Evolutionary conservation across 1,140 invertebrate species (phyloP), one percentile per base, ranked within the genome.

Genomic region (Homarus americanus): DNA sequence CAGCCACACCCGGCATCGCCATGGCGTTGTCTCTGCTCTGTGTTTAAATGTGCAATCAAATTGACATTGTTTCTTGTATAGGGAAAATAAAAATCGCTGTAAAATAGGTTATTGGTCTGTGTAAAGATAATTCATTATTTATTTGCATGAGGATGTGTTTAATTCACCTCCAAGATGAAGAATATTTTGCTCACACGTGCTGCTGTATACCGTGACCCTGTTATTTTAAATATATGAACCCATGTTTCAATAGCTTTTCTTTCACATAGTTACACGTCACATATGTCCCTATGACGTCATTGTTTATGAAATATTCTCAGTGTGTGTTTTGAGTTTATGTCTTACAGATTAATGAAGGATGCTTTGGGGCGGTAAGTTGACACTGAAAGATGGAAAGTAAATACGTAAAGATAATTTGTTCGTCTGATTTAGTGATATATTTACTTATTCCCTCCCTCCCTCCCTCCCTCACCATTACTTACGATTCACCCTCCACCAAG

Each of bases 161-260:
- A 69, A 28, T 32, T 69, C 5, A 20, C 44, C 41, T 58, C 15
- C 36, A 38, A 82, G 49, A 63, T 49, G 78, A 53, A 80, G 20
- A 82, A 63, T 82, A 82, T 63, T 82, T 82, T 82, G 79, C 79
- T 82, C 79, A 80, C 78, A 58, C 20, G 9, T 38, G 79, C 79
- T 82, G 79, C 49, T 82, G 79, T 82, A 38, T 76, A 40, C 17
- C 34, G 79, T 85, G 44, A 73, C 41, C n/a, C 72, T 85, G 83
- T 85, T 85, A 53, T 85, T 85, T 85, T 85, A 85, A 85, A 53
- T 73, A 85, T 85, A 85, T 73, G 72, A 85, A 75, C 69, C 40
- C 72, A 75, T 75, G 66, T 72, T 72, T 73, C 10, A 34, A 73
- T 44, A n/a, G 83, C 15, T 36, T 85, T 85, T 85, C 28, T 75